Evolutionary conservation across 1,140 invertebrate species (phyloP), one percentile per base, ranked within the genome.

Genomic region (Penaeus japonicus): DNA sequence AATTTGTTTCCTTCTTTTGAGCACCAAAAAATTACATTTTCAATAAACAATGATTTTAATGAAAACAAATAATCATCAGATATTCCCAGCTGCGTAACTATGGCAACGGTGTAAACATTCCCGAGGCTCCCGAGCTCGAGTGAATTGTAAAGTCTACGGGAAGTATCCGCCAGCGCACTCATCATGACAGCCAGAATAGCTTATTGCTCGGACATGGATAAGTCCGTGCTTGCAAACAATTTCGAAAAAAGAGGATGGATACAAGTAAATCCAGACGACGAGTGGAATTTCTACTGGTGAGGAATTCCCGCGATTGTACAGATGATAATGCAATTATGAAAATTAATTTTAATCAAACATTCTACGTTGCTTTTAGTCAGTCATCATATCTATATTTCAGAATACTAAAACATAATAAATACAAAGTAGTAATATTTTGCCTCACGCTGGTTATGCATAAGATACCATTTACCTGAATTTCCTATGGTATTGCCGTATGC

Each of bases 281-380:
- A 98, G 91, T 99, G 97, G 97, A 97, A 98, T 92, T 97, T 98
- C 92, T 98, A 98, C 92, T 99, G 97, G 97, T 96, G 93, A 92
- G 87, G 24, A 73, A 27, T 27, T 27, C 17, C 70, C 4, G n/a
- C 27, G 5, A 73, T 18, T 73, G 5, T 73, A 30, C n/a, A 65
- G 62, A 73, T 30, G 70, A 10, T 24, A 3, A 27, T 47, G 47
- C 0, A 47, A 47, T 47, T 47, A 7, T 12, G 15, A 47, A 12
- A 4, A 12, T 15, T 47, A 24, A 12, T 0, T 32, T 7, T 4
- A 73, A 27, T 27, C 24, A 32, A 15, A 24, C 70, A 30, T 32
- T 18, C n/a, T 30, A 0, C 27, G 27, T 73, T 5, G 35, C 70
- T 73, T 17, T 27, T 4, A 73, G 62, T 18, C 10, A 27, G 18